Evolutionary conservation across 2,113 vertebrate species (phyloP), one percentile per base, ranked within the genome.

Genomic region (Pandion haliaetus): DNA sequence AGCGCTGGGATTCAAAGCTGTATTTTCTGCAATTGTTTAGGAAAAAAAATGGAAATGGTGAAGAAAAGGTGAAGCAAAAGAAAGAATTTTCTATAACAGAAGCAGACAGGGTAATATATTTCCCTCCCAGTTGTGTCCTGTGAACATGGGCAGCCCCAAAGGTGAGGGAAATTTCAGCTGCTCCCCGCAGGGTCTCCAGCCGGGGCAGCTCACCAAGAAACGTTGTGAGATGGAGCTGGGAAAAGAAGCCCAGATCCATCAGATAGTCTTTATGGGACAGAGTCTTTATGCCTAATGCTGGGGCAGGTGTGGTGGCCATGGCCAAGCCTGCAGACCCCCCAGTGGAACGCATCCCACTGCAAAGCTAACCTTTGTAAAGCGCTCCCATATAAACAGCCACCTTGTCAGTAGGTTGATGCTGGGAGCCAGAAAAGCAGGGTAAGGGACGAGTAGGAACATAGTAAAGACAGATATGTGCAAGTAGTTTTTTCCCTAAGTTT

Each of bases 161-260:
- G 17, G 19, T 34, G n/a, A 61, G 14, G 23, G 34, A 54, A 71
- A 65, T 66, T 66, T 47, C 86, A 47, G 36, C 34, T 38, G 34
- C 14, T 74, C 42, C 26, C 47, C 44, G 21, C 31, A 49, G 38
- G 26, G 12, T 4, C 24, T 83, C 25, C 25, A 76, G 26, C 12
- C 0, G 0, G 20, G 26, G n/a, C 38, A 69, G 77, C 13, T 91
- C 52, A 69, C 36, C 34, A 62, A 58, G 61, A 93, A 84, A 67
- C 0, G 0, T 4, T 12, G 45, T 28, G 52, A 85, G 38, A 42
- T 5, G 15, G n/a, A 70, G 28, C 12, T 67, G 50, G 47, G 31
- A 34, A 57, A 91, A 65, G n/a, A 84, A 47, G 16, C 24, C 24
- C 29, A 72, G 44, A 40, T 42, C 61, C 58, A 40, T 16, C 34